phyloP scores from a whole-genome alignment of 2,888 invertebrate genomes.

The Diaprepes abbreviatus region DNA sequence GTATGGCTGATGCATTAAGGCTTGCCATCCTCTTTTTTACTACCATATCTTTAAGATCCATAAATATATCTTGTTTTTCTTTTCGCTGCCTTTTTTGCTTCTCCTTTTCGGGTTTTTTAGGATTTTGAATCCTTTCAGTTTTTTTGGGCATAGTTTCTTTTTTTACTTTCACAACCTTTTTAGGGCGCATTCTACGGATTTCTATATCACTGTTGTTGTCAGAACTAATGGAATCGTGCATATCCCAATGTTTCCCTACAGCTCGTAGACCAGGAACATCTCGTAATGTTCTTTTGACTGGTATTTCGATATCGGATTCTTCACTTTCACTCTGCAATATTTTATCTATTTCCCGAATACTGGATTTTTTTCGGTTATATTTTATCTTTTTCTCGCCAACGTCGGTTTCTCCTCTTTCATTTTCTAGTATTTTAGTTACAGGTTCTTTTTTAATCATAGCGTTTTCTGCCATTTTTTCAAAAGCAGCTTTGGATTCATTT shows the following conservation, averaged over 20 bases:
- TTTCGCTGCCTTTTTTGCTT: slow-evolving; percentile 69
- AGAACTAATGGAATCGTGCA: slow-evolving; percentile 78
- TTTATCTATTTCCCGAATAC: neutral
- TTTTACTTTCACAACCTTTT: slow-evolving; percentile 63
- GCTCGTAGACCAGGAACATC: slow-evolving; percentile 83
- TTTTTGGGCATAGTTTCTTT: slow-evolving; percentile 58
- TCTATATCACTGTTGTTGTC: slow-evolving; percentile 58
- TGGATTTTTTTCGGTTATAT: neutral
- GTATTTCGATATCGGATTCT: slow-evolving; percentile 23
- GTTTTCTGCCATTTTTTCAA: slow-evolving; percentile 62
- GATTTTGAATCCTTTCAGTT: slow-evolving; percentile 50
- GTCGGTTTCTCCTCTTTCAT: neutral
- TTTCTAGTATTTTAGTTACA: neutral
- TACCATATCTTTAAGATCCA: slow-evolving; percentile 89
- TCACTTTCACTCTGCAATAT: slow-evolving; percentile 19
- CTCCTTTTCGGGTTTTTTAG: slow-evolving; percentile 58
- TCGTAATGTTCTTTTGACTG: slow-evolving; percentile 74
- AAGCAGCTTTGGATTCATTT: slow-evolving; percentile 77
- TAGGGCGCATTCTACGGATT: slow-evolving; percentile 1
- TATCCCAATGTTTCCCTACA: slow-evolving; percentile 88
- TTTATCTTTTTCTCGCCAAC: neutral
- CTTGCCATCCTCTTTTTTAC: slow-evolving; percentile 93
- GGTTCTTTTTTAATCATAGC: slow-evolving; percentile 43
- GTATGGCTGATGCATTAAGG: slow-evolving; percentile 89
- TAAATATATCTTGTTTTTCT: slow-evolving; percentile 76